These are phyloP conservation scores for Caenorhabditis japonica DNA, from an alignment of 2,888 invertebrate genomes.

Conservation along the genomic window DNA sequence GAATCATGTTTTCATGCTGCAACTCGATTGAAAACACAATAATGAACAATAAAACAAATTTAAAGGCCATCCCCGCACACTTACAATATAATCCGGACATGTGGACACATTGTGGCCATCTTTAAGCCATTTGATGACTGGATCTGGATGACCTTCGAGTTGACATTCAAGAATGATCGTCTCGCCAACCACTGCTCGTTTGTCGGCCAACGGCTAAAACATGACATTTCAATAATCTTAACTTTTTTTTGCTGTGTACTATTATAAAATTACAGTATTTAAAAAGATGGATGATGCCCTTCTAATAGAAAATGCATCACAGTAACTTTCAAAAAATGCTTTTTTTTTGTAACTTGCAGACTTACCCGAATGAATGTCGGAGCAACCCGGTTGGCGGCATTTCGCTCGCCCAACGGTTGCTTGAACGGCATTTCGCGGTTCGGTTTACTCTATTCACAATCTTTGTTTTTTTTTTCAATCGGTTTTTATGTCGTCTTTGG, in stretches of 20 bases:
- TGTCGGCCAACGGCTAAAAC: conserved; percentile 75
- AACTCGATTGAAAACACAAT: no score
- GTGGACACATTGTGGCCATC: conserved; percentile 77
- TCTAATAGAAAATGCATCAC: no score
- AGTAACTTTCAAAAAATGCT: no score
- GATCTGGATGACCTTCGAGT: conserved; percentile 77
- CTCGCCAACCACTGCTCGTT: conserved; percentile 77
- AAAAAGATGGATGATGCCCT: no score
- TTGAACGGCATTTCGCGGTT: conserved; percentile 72
- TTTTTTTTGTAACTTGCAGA: no score
- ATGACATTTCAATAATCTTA: neutral
- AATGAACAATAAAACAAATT: no score
- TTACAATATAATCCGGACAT: conserved; percentile 77
- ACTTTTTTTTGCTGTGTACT: no score
- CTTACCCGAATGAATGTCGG: conserved; percentile 74
- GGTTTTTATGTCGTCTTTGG: conserved; percentile 2
- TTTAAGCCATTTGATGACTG: conserved; percentile 78
- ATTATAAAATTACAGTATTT: no score
- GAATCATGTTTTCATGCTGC: no score
- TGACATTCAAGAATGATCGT: conserved; percentile 75
- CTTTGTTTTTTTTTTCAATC: no score
- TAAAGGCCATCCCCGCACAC: conserved; percentile 1
- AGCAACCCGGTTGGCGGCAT: conserved; percentile 69
- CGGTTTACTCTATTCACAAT: no score
- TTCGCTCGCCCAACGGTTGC: conserved; percentile 74